Base-by-base conservation (phyloP, 2,797 vertebrate species). In the Pempheris klunzingeri region DNA sequence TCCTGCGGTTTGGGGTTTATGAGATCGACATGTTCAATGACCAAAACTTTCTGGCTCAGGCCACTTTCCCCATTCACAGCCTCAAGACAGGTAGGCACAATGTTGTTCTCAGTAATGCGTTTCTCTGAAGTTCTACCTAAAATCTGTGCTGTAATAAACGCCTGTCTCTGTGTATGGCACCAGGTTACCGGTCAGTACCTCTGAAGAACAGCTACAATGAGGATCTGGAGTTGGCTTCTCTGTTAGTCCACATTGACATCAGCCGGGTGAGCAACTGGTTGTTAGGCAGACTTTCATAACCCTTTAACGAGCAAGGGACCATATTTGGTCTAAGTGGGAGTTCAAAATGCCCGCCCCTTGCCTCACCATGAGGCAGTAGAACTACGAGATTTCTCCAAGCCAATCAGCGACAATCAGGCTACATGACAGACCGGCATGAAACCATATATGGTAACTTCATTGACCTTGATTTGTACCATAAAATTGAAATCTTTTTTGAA, bases 11-110 rank as follows among this genome's bases (percentile, higher is more conserved):
- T 0, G 98, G 97, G 85, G 98, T 99, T 4, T 98, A 99, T 1
- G 98, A 99, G 88, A 98, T 99, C n/a, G 98, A 99, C 94, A 99
- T 99, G 97, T 99, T 99, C 93, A 99, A 93, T 0, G 98, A 99
- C 7, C 98, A 98, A 92, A 99, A 99, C 91, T 99, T 99, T 92
- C 88, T 99, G 89, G 98, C 98, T 61, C 98, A 99, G 90, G 98
- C 98, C 50, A 98, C 97, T 1, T 98, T 99, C 91, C 96, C 96
- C 13, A 96, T 99, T 69, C 97, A 95, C 84, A 95, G 97, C 86
- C 95, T 99, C 49, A 99, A 99, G 92, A 97, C 96, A 53, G 98
- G 98, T 99, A 92, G 8, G 5, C 20, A 2, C 34, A n/a, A 4
- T 5, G 5, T 34, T 3, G 11, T 52, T 26, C 30, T 69, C 39